Base-by-base conservation (phyloP, 2,888 invertebrate species). In the Acrobeloides nanus region DNA sequence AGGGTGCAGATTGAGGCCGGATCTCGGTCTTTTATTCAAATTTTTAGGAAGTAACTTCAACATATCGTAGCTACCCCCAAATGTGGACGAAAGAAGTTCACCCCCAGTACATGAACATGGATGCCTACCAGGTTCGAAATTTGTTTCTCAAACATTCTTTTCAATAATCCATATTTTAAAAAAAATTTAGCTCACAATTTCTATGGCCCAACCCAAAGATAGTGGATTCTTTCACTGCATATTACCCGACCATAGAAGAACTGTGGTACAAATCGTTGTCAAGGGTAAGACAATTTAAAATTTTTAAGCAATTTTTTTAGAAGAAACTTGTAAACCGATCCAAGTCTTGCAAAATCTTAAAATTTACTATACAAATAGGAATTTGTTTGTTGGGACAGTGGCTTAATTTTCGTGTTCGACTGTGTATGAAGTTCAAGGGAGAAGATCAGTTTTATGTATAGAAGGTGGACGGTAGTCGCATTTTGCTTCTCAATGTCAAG, bases 211-310 rank as follows among this genome's bases (percentile, higher is more conserved):
- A 33, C 83, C 83, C 66, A 86, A 86, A 60, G 89, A 89, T 75
- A 84, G 86, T 0, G 89, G 89, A 0, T 75, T 82, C 2, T 88
- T 84, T 74, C 83, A 86, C 0, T 89, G 89, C 68, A 83, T 84
- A 55, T 86, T 88, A 0, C 89, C 89, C 0, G 85, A 86, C 0
- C 78, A 87, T 31, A 85, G 87, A 70, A 54, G 75, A 15, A 45
- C 57, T 23, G 63, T 68, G 39, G 53, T 73, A 12, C 57, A 56
- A 25, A 31, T 73, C 1, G 46, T 49, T 18, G 62, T 73, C n/a
- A 49, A 57, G 38, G 62, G 66, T 64, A 27, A 34, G 4, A n/a
- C 25, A 26, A 15, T 35, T 12, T 12, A 37, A 29, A 32, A n/a
- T n/a, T n/a, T n/a, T n/a, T n/a, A n/a, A n/a, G n/a, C n/a, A n/a